Evolutionary conservation across 2,113 vertebrate species (phyloP).

Genomic region (Eulacestoma nigropectus): DNA sequence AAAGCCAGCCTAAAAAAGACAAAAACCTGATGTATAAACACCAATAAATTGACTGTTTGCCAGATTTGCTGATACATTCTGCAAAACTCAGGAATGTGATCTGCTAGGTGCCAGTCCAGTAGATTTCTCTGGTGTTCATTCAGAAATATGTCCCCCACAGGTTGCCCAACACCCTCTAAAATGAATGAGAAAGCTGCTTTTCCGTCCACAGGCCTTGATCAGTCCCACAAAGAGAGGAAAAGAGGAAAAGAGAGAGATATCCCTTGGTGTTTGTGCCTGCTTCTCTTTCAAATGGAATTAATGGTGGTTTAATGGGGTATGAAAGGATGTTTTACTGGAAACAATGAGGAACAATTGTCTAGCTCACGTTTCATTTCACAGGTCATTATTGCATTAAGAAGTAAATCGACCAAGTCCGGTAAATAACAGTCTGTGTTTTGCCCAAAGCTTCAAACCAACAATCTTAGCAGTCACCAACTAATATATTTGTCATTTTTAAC

Average conservation of each 20-base stretch:
- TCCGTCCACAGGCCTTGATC: not conserved
- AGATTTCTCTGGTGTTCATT: not conserved
- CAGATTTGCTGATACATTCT: not conserved
- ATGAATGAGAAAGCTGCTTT: not conserved
- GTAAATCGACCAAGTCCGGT: constrained; percentile 85
- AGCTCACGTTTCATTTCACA: constrained; percentile 85
- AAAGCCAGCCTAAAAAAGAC: not conserved
- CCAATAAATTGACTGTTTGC: not conserved
- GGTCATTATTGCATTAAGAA: constrained; percentile 88
- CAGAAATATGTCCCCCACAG: not conserved
- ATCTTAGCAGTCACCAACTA: constrained; percentile 70
- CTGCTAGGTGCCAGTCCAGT: not conserved
- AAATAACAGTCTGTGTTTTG: constrained; percentile 81
- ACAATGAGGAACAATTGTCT: constrained; percentile 85
- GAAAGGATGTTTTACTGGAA: constrained; percentile 81
- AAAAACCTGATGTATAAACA: not conserved
- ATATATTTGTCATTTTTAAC: constrained; percentile 80
- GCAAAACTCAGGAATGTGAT: not conserved
- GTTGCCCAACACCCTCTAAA: not conserved
- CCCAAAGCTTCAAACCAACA: constrained; percentile 77
- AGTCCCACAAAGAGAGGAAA: not conserved
- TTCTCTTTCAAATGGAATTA: constrained; percentile 78
- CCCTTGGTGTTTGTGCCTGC: constrained; percentile 54
- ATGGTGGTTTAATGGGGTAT: constrained; percentile 83
- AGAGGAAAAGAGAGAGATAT: constrained; percentile 37